A percentile compares a stretch with the other conserved stretches of the same genome.
Conservation (phyloP, 2,113 vertebrate genomes). For the Microtus montanus region DNA sequence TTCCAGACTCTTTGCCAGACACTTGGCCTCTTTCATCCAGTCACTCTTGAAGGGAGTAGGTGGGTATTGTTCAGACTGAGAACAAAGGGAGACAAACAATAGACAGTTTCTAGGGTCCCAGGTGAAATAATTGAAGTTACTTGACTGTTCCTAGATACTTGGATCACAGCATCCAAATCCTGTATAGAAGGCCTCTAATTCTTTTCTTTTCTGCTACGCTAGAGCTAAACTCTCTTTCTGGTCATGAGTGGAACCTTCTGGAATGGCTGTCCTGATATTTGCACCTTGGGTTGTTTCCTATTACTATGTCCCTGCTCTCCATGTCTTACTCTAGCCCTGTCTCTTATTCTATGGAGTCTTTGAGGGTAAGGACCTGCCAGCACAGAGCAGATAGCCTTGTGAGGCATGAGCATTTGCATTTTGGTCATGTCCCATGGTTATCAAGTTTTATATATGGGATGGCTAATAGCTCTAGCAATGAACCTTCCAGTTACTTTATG, state of each 20-base stretch:
- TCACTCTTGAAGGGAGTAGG: slow-evolving; percentile 5
- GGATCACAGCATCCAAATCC: not conserved
- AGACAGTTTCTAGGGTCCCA: not conserved
- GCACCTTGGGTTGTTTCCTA: not conserved
- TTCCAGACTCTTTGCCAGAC: not conserved
- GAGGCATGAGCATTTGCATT: not conserved
- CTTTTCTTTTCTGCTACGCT: not conserved
- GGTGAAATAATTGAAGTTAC: not conserved
- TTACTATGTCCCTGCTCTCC: too few relatives aligned
- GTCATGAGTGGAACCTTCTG: not conserved
- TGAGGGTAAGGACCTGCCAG: not conserved
- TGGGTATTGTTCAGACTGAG: not conserved
- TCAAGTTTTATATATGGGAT: not conserved
- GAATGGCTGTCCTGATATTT: not conserved
- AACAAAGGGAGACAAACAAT: not conserved
- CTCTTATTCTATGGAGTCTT: not conserved
- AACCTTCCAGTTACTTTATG: not conserved
- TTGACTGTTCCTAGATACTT: not conserved
- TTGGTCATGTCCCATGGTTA: not conserved
- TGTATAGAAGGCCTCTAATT: not conserved
- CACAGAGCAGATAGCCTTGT: not conserved
- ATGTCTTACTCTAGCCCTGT: not conserved
- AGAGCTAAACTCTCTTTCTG: not conserved
- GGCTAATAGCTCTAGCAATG: not conserved
- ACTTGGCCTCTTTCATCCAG: not conserved